phyloP scores from a whole-genome alignment of 2,113 vertebrate species.

The Odocoileus hemionus region DNA sequence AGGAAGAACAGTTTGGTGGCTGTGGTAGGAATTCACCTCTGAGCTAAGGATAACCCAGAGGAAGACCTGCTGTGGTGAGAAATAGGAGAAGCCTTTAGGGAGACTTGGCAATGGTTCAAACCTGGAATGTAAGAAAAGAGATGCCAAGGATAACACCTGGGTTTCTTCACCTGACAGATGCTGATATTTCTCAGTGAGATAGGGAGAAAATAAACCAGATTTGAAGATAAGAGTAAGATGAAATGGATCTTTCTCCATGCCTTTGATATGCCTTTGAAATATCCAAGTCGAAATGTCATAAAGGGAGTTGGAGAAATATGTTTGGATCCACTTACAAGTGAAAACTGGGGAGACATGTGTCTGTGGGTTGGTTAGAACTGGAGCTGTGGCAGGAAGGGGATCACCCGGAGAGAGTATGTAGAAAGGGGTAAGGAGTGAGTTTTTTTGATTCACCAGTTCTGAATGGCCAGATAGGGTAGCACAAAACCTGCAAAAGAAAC shows the following conservation, averaged over 20 bases:
- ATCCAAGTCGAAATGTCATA: neutral
- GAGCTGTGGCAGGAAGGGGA: neutral
- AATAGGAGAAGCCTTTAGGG: neutral
- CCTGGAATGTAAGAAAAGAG: neutral
- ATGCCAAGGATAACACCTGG: neutral
- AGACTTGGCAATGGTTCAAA: neutral
- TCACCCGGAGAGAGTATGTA: neutral
- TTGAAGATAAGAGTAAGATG: neutral
- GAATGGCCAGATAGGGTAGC: neutral
- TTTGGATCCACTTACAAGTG: neutral
- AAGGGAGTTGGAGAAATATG: too few species aligned
- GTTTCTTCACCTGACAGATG: neutral
- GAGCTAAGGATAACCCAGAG: neutral
- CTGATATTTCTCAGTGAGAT: neutral
- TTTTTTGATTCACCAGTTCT: neutral
- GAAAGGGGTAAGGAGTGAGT: neutral
- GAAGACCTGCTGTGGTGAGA: neutral
- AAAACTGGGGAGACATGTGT: neutral
- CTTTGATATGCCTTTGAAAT: neutral
- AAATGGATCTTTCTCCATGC: neutral
- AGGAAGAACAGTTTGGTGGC: neutral
- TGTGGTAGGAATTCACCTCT: neutral
- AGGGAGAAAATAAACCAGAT: neutral
- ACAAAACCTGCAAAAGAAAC: neutral
- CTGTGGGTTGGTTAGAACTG: neutral